Percentiles rank a stretch among this genome's conserved stretches.
Conservation (phyloP, 2,113 vertebrate species). For the Crotophaga sulcirostris region DNA sequence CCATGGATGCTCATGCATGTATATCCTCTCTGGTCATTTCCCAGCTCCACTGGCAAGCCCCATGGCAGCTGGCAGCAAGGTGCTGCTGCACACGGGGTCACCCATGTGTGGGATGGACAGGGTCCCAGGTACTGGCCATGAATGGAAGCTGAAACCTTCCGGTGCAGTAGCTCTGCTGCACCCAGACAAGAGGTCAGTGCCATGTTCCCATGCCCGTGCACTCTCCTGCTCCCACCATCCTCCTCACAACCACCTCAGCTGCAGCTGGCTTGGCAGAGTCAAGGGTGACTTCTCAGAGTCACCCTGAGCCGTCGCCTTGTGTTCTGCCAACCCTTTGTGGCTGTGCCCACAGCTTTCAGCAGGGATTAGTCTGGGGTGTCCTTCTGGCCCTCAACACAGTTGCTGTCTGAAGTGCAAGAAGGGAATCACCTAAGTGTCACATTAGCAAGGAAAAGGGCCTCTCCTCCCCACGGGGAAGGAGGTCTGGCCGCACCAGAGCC, state of each 20-base stretch:
- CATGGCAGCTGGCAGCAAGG: fast-evolving
- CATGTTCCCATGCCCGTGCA: fast-evolving
- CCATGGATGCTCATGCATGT: fast-evolving
- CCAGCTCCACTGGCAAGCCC: neutral
- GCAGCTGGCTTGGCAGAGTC: neutral
- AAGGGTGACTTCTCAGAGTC: neutral
- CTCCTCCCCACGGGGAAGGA: neutral
- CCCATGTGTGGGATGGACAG: fast-evolving
- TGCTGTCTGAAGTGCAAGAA: neutral
- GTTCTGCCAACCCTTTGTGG: neutral
- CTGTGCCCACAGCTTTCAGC: fast-evolving
- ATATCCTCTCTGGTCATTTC: neutral
- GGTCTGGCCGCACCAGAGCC: neutral
- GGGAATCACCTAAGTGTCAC: fast-evolving
- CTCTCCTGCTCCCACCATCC: neutral
- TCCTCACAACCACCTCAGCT: fast-evolving
- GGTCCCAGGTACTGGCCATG: neutral
- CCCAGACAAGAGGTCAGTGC: fast-evolving
- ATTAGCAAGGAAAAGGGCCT: neutral
- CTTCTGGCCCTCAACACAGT: neutral
- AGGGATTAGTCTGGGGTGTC: neutral
- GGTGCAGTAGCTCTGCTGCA: fast-evolving
- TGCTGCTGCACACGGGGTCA: neutral
- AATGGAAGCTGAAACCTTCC: neutral
- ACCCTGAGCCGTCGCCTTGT: fast-evolving